Conservation (phyloP, 2,888 invertebrate species). For the Linnaemya vulpina region DNA sequence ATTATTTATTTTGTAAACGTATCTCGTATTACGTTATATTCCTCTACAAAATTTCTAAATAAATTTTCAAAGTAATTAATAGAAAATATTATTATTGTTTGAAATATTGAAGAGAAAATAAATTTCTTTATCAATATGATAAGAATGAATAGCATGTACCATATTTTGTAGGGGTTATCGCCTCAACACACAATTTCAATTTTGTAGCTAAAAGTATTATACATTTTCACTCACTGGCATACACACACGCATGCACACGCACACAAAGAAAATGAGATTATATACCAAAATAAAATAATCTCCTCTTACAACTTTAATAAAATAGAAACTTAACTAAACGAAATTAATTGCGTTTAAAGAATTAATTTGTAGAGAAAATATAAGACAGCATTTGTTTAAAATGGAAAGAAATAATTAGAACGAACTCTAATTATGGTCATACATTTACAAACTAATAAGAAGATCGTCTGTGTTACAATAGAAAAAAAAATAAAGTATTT, state of each 20-base stretch:
- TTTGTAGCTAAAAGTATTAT: slow-evolving; percentile 43
- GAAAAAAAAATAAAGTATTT: background rate
- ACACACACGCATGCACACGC: background rate
- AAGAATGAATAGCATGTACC: slow-evolving; percentile 39
- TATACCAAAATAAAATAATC: slow-evolving; percentile 40
- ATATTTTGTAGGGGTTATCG: slow-evolving; percentile 56
- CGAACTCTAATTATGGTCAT: slow-evolving; percentile 63
- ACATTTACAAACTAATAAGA: slow-evolving; percentile 16
- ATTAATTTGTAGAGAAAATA: slow-evolving; percentile 66
- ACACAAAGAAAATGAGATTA: slow-evolving; percentile 54
- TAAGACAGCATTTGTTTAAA: slow-evolving; percentile 24
- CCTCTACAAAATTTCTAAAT: background rate
- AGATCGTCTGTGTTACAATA: background rate
- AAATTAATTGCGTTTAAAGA: slow-evolving; percentile 65
- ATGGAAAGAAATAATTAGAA: slow-evolving; percentile 64
- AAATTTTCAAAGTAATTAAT: background rate
- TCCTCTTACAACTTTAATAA: slow-evolving; percentile 16
- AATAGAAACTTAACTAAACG: slow-evolving; percentile 38
- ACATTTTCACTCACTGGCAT: slow-evolving; percentile 22
- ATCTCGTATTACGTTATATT: background rate
- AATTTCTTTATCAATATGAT: slow-evolving; percentile 50
- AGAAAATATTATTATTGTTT: background rate
- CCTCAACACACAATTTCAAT: slow-evolving; percentile 36
- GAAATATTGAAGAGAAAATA: slow-evolving; percentile 15
- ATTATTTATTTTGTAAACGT: too few relatives aligned